Percentiles rank a stretch among this genome's conserved stretches.
Conservation (phyloP, 2,113 vertebrate genomes). For the Cygnus atratus region DNA sequence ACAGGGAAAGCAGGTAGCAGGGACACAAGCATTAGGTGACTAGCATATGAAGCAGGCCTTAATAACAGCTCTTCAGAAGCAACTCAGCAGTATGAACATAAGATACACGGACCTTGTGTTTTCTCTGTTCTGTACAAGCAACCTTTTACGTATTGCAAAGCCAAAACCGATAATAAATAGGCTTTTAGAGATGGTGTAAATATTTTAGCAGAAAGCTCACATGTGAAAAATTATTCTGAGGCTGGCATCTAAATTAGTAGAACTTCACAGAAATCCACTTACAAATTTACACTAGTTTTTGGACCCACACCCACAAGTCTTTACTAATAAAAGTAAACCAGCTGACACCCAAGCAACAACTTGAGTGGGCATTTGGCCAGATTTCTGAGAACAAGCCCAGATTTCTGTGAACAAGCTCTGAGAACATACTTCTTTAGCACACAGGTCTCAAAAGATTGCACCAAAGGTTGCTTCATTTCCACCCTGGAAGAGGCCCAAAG, state of each 20-base stretch:
- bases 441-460: background rate
- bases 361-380: background rate
- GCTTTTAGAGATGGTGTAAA: background rate
- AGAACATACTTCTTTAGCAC: background rate
- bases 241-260: background rate
- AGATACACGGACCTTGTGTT: background rate
- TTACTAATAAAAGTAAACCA: slow-evolving; percentile 7
- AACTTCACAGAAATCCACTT: background rate
- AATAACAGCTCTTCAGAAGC: background rate
- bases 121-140: background rate
- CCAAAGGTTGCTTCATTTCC: background rate
- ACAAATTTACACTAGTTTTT: background rate
- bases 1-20: background rate
- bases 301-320: background rate
- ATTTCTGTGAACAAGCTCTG: background rate
- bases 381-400: background rate
- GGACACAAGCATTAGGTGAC: background rate
- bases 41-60: background rate
- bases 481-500: background rate
- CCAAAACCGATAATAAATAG: background rate
- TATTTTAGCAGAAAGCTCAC: slow-evolving; percentile 12
- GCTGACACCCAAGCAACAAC: background rate
- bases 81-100: background rate
- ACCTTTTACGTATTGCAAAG: background rate
- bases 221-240: background rate